phyloP scores from a whole-genome alignment of 2,797 vertebrate genomes.

The Erethizon dorsatum region DNA sequence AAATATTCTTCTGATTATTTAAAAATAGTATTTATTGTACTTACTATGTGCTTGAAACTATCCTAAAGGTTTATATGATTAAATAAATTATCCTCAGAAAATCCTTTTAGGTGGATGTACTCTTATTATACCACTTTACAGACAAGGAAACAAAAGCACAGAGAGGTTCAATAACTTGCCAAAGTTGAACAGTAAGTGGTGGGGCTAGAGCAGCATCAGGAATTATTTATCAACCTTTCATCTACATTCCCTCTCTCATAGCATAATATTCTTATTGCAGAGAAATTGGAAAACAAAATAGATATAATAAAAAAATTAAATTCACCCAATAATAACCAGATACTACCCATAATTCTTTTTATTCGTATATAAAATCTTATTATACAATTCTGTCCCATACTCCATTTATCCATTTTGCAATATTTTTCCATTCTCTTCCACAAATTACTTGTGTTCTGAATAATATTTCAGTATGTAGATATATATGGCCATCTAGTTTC shows the following conservation, averaged over 20 bases:
- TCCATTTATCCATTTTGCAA: neutral
- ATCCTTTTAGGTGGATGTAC: neutral
- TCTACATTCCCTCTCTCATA: neutral
- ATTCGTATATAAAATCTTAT: neutral
- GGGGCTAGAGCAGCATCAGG: too few species aligned
- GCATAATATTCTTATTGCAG: neutral
- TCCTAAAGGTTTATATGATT: neutral
- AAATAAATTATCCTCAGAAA: conserved; percentile 9
- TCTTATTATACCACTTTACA: neutral
- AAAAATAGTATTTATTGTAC: neutral
- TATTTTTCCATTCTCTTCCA: neutral
- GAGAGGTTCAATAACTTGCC: neutral
- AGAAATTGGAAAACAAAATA: neutral
- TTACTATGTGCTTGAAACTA: neutral
- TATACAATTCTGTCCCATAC: neutral
- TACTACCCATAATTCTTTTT: neutral
- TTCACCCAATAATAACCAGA: neutral
- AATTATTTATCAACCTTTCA: neutral
- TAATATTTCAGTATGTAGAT: neutral
- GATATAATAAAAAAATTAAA: neutral
- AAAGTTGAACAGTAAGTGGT: neutral
- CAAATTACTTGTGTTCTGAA: neutral
- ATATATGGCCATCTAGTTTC: neutral
- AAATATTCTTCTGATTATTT: neutral
- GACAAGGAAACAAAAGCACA: neutral